Conservation (phyloP, 2,113 vertebrate genomes). For the Saimiri boliviensis region DNA sequence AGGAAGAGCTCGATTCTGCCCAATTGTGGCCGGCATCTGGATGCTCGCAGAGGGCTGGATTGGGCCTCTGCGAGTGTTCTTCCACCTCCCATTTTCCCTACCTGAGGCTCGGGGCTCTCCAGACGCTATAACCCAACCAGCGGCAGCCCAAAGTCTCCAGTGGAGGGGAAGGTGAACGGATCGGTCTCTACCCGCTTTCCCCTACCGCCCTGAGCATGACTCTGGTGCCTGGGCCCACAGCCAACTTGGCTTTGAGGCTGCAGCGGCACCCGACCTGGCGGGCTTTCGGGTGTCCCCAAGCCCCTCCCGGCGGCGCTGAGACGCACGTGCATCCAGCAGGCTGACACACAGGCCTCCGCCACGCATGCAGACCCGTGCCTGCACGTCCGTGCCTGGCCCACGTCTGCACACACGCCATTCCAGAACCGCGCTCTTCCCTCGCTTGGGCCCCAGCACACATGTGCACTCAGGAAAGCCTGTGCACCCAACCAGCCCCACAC, state of each 20-base stretch:
- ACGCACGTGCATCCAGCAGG: slow-evolving; percentile 67
- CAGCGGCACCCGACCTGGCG: neutral
- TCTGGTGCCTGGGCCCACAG: neutral
- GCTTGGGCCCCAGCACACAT: no score
- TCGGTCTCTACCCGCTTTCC: no score
- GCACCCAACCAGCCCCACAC: no score
- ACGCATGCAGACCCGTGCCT: slow-evolving; percentile 56
- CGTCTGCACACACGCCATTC: neutral
- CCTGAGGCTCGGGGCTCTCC: neutral
- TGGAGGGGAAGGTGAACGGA: neutral
- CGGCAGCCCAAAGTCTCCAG: neutral
- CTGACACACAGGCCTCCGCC: slow-evolving; percentile 43
- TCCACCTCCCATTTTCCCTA: neutral
- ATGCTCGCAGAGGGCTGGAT: neutral
- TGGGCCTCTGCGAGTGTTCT: neutral
- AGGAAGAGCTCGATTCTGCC: neutral
- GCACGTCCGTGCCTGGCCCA: slow-evolving; percentile 1
- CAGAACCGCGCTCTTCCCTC: no score
- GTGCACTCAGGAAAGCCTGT: no score
- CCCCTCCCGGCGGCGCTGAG: neutral
- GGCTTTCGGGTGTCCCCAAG: slow-evolving; percentile 54
- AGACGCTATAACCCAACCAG: neutral
- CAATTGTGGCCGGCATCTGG: neutral
- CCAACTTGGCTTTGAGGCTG: neutral
- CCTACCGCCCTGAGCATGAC: neutral